These are phyloP conservation scores for Acronicta psi DNA, from an alignment of 2,888 invertebrate genomes.

Conservation along the genomic window DNA sequence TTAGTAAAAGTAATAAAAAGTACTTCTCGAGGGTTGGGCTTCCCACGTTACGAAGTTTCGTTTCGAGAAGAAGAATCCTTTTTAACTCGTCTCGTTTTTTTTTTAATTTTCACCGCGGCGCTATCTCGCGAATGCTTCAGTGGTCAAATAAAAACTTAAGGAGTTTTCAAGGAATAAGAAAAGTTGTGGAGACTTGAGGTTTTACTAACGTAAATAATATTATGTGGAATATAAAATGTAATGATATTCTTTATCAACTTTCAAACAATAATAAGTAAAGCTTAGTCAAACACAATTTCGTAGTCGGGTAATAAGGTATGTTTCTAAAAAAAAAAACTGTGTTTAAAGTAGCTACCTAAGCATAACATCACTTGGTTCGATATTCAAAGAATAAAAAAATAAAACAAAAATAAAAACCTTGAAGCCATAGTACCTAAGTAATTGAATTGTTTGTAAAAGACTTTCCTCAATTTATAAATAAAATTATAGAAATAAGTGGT, in stretches of 20 bases:
- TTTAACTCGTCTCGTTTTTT: constrained; percentile 72
- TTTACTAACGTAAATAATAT: too few relatives aligned
- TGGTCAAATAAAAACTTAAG: constrained; percentile 89
- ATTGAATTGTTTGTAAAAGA: not conserved
- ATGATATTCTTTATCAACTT: too few relatives aligned
- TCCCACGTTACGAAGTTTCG: constrained; percentile 65
- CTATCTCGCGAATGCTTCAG: constrained; percentile 89
- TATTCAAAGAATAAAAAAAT: too few relatives aligned
- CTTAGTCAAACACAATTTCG: too few relatives aligned
- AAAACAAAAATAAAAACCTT: too few relatives aligned
- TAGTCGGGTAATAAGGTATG: too few relatives aligned
- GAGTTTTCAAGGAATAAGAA: constrained; percentile 79
- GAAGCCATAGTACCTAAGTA: too few relatives aligned
- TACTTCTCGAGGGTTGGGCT: constrained; percentile 46
- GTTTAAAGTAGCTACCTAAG: too few relatives aligned
- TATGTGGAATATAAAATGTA: too few relatives aligned
- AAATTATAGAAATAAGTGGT: constrained; percentile 8
- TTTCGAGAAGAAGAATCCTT: constrained; percentile 64
- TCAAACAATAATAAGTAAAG: too few relatives aligned
- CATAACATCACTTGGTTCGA: too few relatives aligned
- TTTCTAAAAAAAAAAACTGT: too few relatives aligned
- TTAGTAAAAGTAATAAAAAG: constrained; percentile 65
- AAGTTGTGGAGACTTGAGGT: constrained; percentile 49
- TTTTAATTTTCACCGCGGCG: constrained; percentile 87
- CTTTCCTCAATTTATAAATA: constrained; percentile 8